Percentiles rank a stretch among this genome's conserved stretches.
These are phyloP conservation scores for Proisotoma minuta DNA, from an alignment of 2,888 invertebrate species.

Conservation along the genomic window DNA sequence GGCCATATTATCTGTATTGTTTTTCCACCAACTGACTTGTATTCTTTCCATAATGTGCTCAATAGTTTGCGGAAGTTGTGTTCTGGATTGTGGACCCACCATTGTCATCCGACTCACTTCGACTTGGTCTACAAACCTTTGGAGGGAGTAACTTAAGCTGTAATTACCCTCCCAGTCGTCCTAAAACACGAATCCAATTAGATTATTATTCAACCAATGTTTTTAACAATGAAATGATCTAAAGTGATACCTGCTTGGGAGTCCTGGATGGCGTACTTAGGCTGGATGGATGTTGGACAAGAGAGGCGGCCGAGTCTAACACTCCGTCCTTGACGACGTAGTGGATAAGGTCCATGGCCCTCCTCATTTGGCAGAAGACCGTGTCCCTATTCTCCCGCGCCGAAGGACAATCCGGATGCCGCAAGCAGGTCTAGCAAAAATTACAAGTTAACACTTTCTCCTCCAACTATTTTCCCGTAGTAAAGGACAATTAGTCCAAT, in stretches of 20 bases:
- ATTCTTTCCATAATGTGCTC: conserved; percentile 90
- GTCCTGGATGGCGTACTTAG: conserved; percentile 32
- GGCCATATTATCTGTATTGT: neutral
- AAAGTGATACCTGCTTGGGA: conserved; percentile 45
- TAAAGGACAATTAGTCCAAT: neutral
- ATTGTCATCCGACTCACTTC: conserved; percentile 64
- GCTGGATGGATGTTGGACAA: conserved; percentile 43
- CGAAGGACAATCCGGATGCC: conserved; percentile 89
- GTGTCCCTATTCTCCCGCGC: conserved; percentile 94
- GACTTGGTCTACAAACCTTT: conserved; percentile 78
- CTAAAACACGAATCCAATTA: conserved; percentile 48
- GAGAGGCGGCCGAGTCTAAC: conserved; percentile 55
- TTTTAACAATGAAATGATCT: too few relatives aligned
- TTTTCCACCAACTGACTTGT: conserved; percentile 57
- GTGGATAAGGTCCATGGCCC: conserved; percentile 95
- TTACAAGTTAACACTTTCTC: neutral
- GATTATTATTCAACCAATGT: neutral
- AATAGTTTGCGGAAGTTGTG: conserved; percentile 78
- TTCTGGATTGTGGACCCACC: conserved; percentile 53
- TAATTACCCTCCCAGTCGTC: conserved; percentile 63
- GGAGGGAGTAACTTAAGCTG: conserved; percentile 75
- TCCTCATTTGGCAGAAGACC: conserved; percentile 94
- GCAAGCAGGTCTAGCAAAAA: conserved; percentile 68
- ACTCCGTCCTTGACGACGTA: conserved; percentile 97
- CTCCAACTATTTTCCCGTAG: neutral